Conservation (phyloP, 2,888 invertebrate species). For the Drosophila limbata region DNA sequence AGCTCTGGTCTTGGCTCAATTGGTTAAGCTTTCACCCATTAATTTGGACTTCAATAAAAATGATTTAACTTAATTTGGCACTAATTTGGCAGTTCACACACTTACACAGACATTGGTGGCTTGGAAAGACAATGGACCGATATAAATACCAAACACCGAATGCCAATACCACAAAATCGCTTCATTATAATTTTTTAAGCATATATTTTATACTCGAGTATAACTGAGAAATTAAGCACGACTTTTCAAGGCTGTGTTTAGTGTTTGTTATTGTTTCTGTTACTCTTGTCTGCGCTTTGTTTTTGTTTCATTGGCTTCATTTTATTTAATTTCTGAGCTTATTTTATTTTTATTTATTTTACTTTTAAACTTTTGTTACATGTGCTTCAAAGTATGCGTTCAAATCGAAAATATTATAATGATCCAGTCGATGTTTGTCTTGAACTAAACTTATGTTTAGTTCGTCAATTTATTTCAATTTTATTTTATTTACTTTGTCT, state of each 20-base stretch:
- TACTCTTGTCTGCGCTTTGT: constrained; percentile 40
- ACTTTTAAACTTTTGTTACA: constrained; percentile 46
- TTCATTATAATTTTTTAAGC: constrained; percentile 73
- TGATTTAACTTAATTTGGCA: constrained; percentile 61
- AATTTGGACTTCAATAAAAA: constrained; percentile 54
- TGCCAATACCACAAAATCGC: constrained; percentile 49
- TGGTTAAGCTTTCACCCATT: constrained; percentile 57
- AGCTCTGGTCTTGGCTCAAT: constrained; percentile 19
- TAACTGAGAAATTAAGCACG: constrained; percentile 78
- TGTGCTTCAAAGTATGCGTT: constrained; percentile 38
- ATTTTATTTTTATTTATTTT: constrained; percentile 38
- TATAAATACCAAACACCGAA: constrained; percentile 36
- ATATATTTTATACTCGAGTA: constrained; percentile 74
- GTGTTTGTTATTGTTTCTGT: constrained; percentile 36
- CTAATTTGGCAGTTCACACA: constrained; percentile 56
- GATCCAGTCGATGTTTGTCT: constrained; percentile 54
- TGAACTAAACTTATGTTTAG: constrained; percentile 28
- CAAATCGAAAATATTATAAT: constrained; percentile 40
- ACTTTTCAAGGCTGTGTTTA: constrained; percentile 69
- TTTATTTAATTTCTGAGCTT: constrained; percentile 57
- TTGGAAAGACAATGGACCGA: constrained; percentile 49
- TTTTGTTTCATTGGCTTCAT: constrained; percentile 61
- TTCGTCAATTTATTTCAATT: constrained; percentile 33
- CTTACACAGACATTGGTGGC: constrained; percentile 13
- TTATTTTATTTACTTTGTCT: constrained; percentile 39